Conservation (phyloP, 1,140 invertebrate genomes). For the honey bee (Apis mellifera) region Amel_HAv3.1 CM009939.2:9866501-9867000, state of each 20-base stretch:
- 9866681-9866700: background rate
- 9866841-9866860: no score
- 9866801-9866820: no score
- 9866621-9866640: no score
- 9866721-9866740: no score
- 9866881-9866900: no score
- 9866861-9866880: background rate
- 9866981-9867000: background rate
- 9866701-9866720: no score
- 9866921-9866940: no score
- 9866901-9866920: background rate
- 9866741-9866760: no score
- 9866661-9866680: background rate
- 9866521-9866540: slow-evolving; percentile 36
- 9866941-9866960: slow-evolving; percentile 7
- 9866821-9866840: no score
- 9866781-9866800: no score
- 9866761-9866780: no score
- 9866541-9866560: background rate
- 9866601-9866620: no score
- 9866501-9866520: slow-evolving; percentile 35
- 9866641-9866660: background rate
- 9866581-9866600: slow-evolving; percentile 23
- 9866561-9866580: slow-evolving; percentile 24
- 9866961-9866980: background rate